A percentile compares a stretch with the other conserved stretches of the same genome.
These are phyloP conservation scores for Neofelis nebulosa DNA, from an alignment of 2,113 vertebrate species.

Conservation along the genomic window DNA sequence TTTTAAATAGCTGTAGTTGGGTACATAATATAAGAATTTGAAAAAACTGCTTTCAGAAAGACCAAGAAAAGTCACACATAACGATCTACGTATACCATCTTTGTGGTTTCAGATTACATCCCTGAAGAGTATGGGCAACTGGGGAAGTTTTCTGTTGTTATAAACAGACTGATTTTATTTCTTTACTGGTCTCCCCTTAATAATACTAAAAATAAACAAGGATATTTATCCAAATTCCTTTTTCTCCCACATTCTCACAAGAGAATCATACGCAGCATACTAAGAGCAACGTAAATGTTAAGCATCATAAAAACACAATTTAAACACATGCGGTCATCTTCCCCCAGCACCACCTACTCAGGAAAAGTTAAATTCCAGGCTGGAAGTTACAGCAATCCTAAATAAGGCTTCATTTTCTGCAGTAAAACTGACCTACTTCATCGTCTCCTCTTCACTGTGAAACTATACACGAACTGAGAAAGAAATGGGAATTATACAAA, in stretches of 20 bases:
- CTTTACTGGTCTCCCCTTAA: background rate
- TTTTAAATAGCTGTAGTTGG: background rate
- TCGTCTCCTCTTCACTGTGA: background rate
- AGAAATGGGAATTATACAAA: constrained; percentile 6
- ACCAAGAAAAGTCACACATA: background rate
- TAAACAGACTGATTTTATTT: background rate
- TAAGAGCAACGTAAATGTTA: background rate
- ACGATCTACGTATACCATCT: background rate
- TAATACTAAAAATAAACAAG: constrained; percentile 22
- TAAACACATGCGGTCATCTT: background rate
- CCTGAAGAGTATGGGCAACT: background rate
- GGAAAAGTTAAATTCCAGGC: background rate
- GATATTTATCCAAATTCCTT: constrained; percentile 7
- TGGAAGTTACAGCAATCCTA: background rate
- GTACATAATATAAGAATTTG: background rate
- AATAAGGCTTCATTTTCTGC: background rate
- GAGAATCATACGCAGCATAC: background rate
- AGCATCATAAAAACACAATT: background rate
- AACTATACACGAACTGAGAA: background rate
- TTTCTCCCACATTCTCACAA: background rate
- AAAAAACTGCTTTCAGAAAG: background rate
- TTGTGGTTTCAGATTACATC: background rate
- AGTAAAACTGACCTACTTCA: background rate
- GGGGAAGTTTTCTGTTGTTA: background rate
- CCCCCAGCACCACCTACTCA: background rate